Evolutionary conservation across 2,888 invertebrate genomes (phyloP), one percentile per base, ranked within the genome.

Genomic region (Aradus depressus): DNA sequence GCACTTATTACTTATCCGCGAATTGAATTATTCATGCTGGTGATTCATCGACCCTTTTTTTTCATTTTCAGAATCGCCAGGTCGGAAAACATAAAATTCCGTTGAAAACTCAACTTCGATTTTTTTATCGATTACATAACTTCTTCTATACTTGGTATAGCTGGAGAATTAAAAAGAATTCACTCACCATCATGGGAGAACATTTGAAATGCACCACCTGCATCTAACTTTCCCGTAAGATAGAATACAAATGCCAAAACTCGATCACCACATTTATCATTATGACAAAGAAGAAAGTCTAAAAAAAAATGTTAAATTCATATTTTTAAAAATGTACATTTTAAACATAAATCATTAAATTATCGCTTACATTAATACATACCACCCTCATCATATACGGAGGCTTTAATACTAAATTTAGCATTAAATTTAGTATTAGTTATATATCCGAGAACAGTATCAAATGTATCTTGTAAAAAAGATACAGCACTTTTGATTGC

Each of bases 191-290:
- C 80, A 19, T 73, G 72, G 61, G 74, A 70, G 63, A 90, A 83
- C 53, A 95, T 72, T 68, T 95, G 87, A 56, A 97, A 72, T 35
- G 80, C 74, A 23, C 96, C 96, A 32, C 96, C 96, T 73, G 89
- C 84, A 37, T 72, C 68, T 44, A 39, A 39, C 28, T 39, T 44
- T 41, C 79, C 75, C 23, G 82, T 84, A 50, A 96, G 70, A 70
- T 97, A 97, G 49, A 86, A 79, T 58, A 96, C 82, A 69, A 88
- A 97, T 28, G 96, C 96, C 16, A 97, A 81, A 63, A 84, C 77
- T 43, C 96, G 73, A 63, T 88, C 88, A 50, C 81, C 82, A 52
- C 88, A 72, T 65, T 88, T 77, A 70, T 97, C 96, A 68, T 97
- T 96, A 67, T 97, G 96, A 58, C 89, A 87, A 32, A 96, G 72